These are phyloP conservation scores for Phoxinus phoxinus DNA, from an alignment of 2,113 vertebrate genomes.

Conservation along the genomic window DNA sequence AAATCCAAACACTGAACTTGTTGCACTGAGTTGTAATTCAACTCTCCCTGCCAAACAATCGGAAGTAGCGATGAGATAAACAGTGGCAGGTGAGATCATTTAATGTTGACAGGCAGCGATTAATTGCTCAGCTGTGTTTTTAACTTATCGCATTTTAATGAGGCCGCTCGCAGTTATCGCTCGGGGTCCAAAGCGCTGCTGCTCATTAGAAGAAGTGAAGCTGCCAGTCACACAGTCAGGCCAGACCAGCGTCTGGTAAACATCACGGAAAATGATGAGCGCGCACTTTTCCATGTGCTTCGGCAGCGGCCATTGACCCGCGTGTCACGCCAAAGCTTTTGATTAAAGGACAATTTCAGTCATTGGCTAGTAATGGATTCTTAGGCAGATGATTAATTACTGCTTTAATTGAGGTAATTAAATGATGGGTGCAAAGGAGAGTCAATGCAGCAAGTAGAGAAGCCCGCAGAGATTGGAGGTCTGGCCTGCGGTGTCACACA, in stretches of 20 bases:
- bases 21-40: not conserved
- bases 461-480: conserved; percentile 1
- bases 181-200: conserved; percentile 49
- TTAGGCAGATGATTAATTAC: conserved; percentile 50
- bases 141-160: conserved; percentile 63
- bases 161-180: conserved; percentile 67
- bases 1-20: not conserved
- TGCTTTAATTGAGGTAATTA: conserved; percentile 50
- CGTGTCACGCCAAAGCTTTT: conserved; percentile 33
- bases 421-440: conserved; percentile 43
- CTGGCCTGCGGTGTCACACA: conserved; percentile 37
- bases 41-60: not conserved
- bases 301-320: conserved; percentile 20
- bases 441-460: conserved; percentile 41
- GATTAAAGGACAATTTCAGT: conserved; percentile 48
- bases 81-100: conserved; percentile 39
- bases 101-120: conserved; percentile 43
- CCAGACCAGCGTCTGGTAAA: conserved; percentile 38
- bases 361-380: conserved; percentile 41
- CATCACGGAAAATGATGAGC: conserved; percentile 37
- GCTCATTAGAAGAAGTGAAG: conserved; percentile 68
- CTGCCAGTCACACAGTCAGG: conserved; percentile 58
- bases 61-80: not conserved
- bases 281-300: conserved; percentile 11
- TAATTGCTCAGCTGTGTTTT: conserved; percentile 41